A percentile compares a stretch with the other conserved stretches of the same genome.
These are phyloP conservation scores for Dioctria rufipes DNA, from an alignment of 2,888 invertebrate species.

Conservation along the genomic window DNA sequence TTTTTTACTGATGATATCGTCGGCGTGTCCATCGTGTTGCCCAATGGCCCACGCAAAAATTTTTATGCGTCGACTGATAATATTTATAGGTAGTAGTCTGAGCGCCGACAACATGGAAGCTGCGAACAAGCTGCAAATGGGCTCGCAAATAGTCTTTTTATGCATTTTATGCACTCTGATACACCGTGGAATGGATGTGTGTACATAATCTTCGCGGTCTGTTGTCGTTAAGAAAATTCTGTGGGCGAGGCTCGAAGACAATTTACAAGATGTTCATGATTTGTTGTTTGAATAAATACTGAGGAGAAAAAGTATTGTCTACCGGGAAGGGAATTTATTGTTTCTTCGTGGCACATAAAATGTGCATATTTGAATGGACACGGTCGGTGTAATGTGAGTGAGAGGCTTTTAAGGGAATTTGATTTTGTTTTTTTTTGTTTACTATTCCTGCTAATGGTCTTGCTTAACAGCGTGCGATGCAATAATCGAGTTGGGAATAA, in stretches of 20 bases:
- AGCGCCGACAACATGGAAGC: constrained; percentile 21
- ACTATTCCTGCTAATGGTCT: too few relatives aligned
- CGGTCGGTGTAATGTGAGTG: too few relatives aligned
- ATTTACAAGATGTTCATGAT: constrained; percentile 27
- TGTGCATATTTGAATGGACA: too few relatives aligned
- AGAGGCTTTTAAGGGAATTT: too few relatives aligned
- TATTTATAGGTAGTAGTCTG: neutral
- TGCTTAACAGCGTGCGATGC: too few relatives aligned
- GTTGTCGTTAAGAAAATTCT: constrained; percentile 2
- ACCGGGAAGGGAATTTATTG: constrained; percentile 10
- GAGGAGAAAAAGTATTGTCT: neutral
- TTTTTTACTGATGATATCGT: constrained; percentile 17
- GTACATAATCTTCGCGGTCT: neutral
- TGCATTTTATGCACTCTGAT: constrained; percentile 20
- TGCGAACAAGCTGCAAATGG: constrained; percentile 36
- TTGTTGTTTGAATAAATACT: constrained; percentile 14
- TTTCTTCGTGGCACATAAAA: neutral
- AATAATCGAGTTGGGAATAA: too few relatives aligned
- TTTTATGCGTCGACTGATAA: constrained; percentile 9
- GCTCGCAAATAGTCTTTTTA: constrained; percentile 36
- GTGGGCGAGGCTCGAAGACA: constrained; percentile 33
- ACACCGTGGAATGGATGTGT: neutral
- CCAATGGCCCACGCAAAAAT: constrained; percentile 38
- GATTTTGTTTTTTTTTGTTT: too few relatives aligned
- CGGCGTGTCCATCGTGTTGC: constrained; percentile 4